Conservation (phyloP, 2,113 vertebrate genomes). For the Anthoscopus minutus region DNA sequence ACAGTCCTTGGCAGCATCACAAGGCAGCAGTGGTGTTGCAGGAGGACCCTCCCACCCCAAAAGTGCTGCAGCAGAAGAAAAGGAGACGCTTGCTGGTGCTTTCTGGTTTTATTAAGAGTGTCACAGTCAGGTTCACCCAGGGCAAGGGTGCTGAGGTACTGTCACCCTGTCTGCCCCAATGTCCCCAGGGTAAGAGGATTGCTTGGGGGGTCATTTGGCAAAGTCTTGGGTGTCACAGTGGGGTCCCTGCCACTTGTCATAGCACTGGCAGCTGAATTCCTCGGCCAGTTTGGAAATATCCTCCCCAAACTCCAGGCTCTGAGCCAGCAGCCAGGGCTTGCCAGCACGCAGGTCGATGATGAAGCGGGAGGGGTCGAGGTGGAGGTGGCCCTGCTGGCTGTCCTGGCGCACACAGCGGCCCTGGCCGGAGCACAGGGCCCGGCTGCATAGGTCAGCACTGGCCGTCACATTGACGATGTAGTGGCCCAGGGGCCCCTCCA, state of each 20-base stretch:
- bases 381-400: constrained; percentile 72
- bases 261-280: constrained; percentile 88
- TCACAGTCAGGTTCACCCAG: background rate
- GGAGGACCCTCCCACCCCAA: background rate
- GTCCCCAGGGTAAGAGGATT: rapidly evolving
- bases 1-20: background rate
- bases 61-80: background rate
- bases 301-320: constrained; percentile 43
- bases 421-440: constrained; percentile 71
- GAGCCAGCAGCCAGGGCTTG: constrained; percentile 57
- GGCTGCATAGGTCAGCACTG: constrained; percentile 80
- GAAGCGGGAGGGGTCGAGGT: constrained; percentile 77
- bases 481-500: constrained; percentile 77
- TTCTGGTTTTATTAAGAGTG: background rate
- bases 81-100: background rate
- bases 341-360: constrained; percentile 52
- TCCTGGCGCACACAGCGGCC: constrained; percentile 82
- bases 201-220: rapidly evolving
- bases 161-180: background rate
- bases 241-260: constrained; percentile 74
- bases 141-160: background rate
- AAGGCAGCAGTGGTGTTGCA: rapidly evolving
- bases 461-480: constrained; percentile 88
- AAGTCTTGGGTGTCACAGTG: constrained; percentile 42
- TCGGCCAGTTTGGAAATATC: constrained; percentile 16